phyloP scores from a whole-genome alignment of 2,113 vertebrate species.

The Syngnathus floridae region DNA sequence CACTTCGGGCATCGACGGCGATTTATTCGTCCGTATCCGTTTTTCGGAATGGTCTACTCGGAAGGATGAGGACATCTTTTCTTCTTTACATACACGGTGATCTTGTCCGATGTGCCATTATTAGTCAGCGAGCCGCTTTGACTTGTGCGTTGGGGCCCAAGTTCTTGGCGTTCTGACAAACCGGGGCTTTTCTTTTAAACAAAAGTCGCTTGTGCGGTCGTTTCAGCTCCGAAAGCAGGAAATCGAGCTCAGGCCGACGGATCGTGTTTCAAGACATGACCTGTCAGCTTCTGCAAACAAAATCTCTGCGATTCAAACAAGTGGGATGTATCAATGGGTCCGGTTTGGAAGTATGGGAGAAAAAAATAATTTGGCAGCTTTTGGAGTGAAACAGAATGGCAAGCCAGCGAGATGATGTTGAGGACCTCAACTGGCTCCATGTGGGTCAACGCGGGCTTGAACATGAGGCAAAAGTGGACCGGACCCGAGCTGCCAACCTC shows the following conservation, averaged over 20 bases:
- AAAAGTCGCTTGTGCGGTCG: conserved; percentile 67
- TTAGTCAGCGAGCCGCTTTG: conserved; percentile 46
- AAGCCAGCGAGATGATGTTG: conserved; percentile 9
- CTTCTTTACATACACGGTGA: conserved; percentile 44
- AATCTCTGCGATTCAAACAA: conserved; percentile 34
- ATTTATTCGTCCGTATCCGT: conserved; percentile 37
- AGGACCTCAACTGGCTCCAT: conserved; percentile 35
- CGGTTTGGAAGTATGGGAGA: conserved; percentile 29
- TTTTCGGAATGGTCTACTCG: neutral
- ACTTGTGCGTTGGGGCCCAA: conserved; percentile 58
- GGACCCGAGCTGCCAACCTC: conserved; percentile 38
- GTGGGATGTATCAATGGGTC: conserved; percentile 42
- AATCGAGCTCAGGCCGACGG: conserved; percentile 11
- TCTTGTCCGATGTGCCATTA: conserved; percentile 51
- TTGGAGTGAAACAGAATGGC: conserved; percentile 32
- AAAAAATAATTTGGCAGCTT: conserved; percentile 34
- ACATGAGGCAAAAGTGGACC: conserved; percentile 17
- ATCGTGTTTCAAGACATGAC: conserved; percentile 41
- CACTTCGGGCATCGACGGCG: conserved; percentile 52
- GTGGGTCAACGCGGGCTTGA: conserved; percentile 21
- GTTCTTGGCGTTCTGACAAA: conserved; percentile 33
- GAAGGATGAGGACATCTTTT: conserved; percentile 39
- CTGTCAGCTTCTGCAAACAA: conserved; percentile 40
- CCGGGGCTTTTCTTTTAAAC: conserved; percentile 13
- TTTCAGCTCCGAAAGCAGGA: conserved; percentile 23